Base-by-base conservation (phyloP, 2,888 invertebrate species). In the Antitype chi region DNA sequence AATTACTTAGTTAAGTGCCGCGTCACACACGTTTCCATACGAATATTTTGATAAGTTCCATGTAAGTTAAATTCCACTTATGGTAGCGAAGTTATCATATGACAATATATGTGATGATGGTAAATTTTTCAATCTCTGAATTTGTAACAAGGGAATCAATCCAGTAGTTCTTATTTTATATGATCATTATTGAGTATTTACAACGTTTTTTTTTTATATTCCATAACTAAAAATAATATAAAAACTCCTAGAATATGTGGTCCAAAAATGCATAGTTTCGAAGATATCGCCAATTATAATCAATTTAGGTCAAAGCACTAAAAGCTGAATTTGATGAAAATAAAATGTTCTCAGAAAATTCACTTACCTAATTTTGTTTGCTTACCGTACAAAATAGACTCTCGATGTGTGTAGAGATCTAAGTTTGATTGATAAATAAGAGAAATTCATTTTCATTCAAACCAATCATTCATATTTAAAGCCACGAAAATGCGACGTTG, bases 121-220 rank as follows among this genome's bases (percentile, higher is more conserved):
- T 53, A 32, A n/a, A 47, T 32, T 49, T 63, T 76, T 38, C 32
- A 76, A 49, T 63, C 6, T 32, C 55, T 25, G 17, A 76, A 63
- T 55, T 55, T 55, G 17, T 28, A 25, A 47, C 55, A 55, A 63
- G 5, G 15, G n/a, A 25, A 23, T 25, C 25, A 38, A 17, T 49
- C 15, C 6, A n/a, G 52, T 28, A 13, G 28, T 8, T 43, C n/a
- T 43, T 60, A 60, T 74, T 72, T 28, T 20, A 52, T 23, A 32
- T 73, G 17, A 38, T 55, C 32, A 20, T 17, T 68, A 55, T 38
- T 49, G 57, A 52, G 59, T 73, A 59, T 4, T 20, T 59, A 49
- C 49, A 49, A 17, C 17, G 49, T 49, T 17, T 49, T 49, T 17
- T 49, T 49, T 6, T 17, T 59, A 17, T 28, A 59, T 59, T 59